Percentiles rank a stretch among this genome's conserved stretches.
phyloP scores from a whole-genome alignment of 2,113 vertebrate genomes.

The Syrrhaptes paradoxus region DNA sequence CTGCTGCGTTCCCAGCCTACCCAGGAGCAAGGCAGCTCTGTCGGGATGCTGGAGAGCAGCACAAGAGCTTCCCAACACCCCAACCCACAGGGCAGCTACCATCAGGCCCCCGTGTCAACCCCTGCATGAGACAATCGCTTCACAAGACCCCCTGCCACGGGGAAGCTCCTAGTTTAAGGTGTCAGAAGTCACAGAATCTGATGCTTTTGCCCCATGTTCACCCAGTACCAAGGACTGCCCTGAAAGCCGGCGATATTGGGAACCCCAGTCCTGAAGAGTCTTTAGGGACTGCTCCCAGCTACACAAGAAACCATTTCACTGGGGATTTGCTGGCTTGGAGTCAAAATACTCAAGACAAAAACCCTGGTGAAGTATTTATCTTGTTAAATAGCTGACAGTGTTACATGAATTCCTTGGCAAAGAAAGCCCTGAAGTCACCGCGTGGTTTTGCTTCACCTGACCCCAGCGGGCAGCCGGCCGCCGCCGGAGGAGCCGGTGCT shows the following conservation, averaged over 20 bases:
- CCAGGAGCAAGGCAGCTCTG: not conserved
- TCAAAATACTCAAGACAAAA: conserved; percentile 48
- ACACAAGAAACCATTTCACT: not conserved
- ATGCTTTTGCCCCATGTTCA: not conserved
- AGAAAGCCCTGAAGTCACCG: not conserved
- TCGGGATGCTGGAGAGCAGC: not conserved
- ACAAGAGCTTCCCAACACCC: not conserved
- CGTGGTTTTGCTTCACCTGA: conserved; percentile 28
- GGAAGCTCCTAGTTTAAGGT: not conserved
- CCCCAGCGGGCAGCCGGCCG: not conserved
- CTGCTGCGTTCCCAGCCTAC: not conserved
- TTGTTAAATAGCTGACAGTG: conserved; percentile 25
- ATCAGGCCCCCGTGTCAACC: not conserved
- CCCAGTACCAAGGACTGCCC: not conserved
- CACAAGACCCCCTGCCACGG: not conserved
- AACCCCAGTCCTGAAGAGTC: not conserved
- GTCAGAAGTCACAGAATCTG: not conserved
- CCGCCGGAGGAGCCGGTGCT: rapidly evolving
- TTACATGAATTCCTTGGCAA: conserved; percentile 53
- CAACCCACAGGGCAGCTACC: not conserved
- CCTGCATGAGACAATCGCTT: not conserved
- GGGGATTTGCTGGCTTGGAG: conserved; percentile 14
- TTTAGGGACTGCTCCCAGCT: not conserved
- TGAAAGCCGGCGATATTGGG: not conserved
- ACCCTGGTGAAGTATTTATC: conserved; percentile 50